phyloP scores from a whole-genome alignment of 2,797 vertebrate species.

The Phrynocephalus guinanensis region DNA sequence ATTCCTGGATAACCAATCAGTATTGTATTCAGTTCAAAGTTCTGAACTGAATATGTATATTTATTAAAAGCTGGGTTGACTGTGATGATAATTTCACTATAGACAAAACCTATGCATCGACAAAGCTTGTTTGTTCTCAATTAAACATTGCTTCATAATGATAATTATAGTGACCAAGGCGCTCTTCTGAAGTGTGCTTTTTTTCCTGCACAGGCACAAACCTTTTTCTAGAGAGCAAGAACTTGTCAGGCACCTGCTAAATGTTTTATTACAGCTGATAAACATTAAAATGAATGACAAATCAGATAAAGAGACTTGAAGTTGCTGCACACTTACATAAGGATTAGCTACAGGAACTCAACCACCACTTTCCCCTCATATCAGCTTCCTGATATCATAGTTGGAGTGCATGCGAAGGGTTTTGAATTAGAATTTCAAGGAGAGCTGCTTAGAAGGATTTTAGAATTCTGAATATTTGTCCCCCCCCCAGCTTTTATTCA shows the following conservation, averaged over 20 bases:
- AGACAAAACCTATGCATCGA: background rate
- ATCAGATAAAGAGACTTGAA: constrained; percentile 9
- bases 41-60: background rate
- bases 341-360: background rate
- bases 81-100: constrained; percentile 44
- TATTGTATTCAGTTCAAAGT: background rate
- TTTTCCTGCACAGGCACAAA: background rate
- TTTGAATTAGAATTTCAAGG: background rate
- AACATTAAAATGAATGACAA: constrained; percentile 10
- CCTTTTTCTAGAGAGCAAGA: background rate
- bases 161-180: background rate
- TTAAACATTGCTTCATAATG: constrained; percentile 51
- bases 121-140: constrained; percentile 31
- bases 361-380: background rate
- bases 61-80: background rate
- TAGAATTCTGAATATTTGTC: background rate
- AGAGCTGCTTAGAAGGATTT: background rate
- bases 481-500: background rate
- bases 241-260: constrained; percentile 56
- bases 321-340: constrained; percentile 4
- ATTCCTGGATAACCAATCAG: no score
- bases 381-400: background rate
- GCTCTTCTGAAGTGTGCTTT: constrained; percentile 34
- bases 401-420: background rate
- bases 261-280: constrained; percentile 45